These are phyloP conservation scores for Plodia interpunctella DNA, from an alignment of 1,140 invertebrate genomes.

Conservation along the genomic window DNA sequence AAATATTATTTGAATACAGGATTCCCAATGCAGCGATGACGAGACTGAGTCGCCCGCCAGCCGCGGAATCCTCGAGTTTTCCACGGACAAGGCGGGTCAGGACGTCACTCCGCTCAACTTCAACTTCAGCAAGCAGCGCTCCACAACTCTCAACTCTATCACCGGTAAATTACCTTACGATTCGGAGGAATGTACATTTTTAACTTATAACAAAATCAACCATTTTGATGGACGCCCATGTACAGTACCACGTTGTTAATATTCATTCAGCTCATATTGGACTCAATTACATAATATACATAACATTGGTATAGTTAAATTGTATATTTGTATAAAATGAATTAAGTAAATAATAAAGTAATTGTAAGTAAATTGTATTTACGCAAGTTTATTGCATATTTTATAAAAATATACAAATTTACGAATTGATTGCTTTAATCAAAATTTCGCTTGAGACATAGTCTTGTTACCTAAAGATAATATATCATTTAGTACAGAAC, in stretches of 20 bases:
- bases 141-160: conserved; percentile 84
- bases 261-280: too few species aligned
- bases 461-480: background rate
- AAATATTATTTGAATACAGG: conserved; percentile 28
- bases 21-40: conserved; percentile 73
- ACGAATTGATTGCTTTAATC: too few species aligned
- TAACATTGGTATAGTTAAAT: too few species aligned
- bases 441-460: too few species aligned
- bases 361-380: too few species aligned
- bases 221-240: background rate
- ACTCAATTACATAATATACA: too few species aligned
- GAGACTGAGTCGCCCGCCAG: conserved; percentile 76
- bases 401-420: too few species aligned
- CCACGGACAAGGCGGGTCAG: conserved; percentile 91
- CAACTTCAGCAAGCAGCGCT: conserved; percentile 85
- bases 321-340: too few species aligned
- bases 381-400: too few species aligned
- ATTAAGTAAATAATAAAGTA: too few species aligned
- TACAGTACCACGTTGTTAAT: background rate
- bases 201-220: conserved; percentile 17
- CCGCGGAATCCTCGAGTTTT: conserved; percentile 89
- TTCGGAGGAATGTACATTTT: conserved; percentile 40
- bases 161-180: conserved; percentile 77
- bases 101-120: conserved; percentile 92
- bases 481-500: background rate